phyloP scores from a whole-genome alignment of 2,888 invertebrate genomes.

The Mesoligia furuncula region DNA sequence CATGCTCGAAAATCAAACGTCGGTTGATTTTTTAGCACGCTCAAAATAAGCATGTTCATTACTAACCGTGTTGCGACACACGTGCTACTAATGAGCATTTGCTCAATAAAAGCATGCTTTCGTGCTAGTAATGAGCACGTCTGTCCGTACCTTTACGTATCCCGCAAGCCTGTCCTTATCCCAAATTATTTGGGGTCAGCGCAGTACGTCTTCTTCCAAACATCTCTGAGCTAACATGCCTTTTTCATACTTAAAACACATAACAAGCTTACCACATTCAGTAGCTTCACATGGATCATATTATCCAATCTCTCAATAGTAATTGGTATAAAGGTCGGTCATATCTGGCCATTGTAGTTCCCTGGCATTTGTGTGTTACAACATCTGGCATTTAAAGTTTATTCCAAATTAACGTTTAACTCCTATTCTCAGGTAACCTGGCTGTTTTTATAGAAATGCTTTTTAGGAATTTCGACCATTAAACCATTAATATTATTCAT shows the following conservation, averaged over 20 bases:
- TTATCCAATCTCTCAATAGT: slow-evolving; percentile 43
- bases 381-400: slow-evolving; percentile 69
- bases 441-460: slow-evolving; percentile 56
- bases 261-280: slow-evolving; percentile 23
- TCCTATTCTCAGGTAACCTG: slow-evolving; percentile 34
- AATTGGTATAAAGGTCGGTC: slow-evolving; percentile 65
- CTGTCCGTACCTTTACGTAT: too few species aligned
- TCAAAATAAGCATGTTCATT: too few species aligned
- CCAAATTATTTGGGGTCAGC: background rate
- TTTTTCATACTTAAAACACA: background rate
- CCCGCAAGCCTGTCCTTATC: too few species aligned
- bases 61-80: too few species aligned
- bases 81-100: too few species aligned
- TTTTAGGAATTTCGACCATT: slow-evolving; percentile 55
- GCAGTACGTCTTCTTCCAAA: background rate
- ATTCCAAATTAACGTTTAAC: slow-evolving; percentile 60
- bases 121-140: too few species aligned
- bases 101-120: too few species aligned
- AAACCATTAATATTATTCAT: slow-evolving; percentile 44
- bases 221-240: background rate
- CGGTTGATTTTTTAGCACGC: too few species aligned
- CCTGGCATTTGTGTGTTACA: slow-evolving; percentile 65
- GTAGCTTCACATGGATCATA: slow-evolving; percentile 41
- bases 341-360: slow-evolving; percentile 63
- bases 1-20: too few species aligned